A percentile compares a stretch with the other conserved stretches of the same genome.
These are phyloP conservation scores for Xylota segnis DNA, from an alignment of 2,888 invertebrate genomes.

Conservation along the genomic window DNA sequence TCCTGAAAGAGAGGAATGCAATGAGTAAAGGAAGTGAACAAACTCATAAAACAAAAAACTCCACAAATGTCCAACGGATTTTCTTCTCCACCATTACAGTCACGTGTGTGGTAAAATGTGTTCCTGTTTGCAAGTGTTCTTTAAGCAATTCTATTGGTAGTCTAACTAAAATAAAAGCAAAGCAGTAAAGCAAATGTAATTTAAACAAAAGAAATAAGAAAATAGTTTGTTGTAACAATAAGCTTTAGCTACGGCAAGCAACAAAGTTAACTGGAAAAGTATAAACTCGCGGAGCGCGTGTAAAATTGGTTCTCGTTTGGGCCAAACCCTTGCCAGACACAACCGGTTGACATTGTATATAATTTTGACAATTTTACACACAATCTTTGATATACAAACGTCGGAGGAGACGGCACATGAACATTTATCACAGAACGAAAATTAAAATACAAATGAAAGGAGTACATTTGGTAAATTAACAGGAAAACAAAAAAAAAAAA, in stretches of 20 bases:
- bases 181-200: constrained; percentile 50
- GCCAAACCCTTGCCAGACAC: constrained; percentile 25
- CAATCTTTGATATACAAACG: neutral
- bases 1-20: constrained; percentile 5
- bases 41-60: neutral
- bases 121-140: constrained; percentile 24
- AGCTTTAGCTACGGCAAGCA: constrained; percentile 52
- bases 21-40: neutral
- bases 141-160: constrained; percentile 44
- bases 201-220: neutral
- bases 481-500: constrained; percentile 26
- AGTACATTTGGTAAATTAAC: constrained; percentile 29
- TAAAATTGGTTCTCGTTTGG: constrained; percentile 26
- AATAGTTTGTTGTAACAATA: constrained; percentile 18
- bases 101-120: constrained; percentile 1
- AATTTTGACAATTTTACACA: constrained; percentile 48
- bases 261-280: neutral
- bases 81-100: constrained; percentile 2
- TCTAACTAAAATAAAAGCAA: constrained; percentile 41
- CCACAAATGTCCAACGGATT: neutral
- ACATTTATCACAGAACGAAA: constrained; percentile 5
- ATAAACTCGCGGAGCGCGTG: constrained; percentile 12
- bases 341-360: constrained; percentile 20
- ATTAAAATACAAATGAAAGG: constrained; percentile 17
- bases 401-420: neutral